Evolutionary conservation across 2,113 vertebrate species (phyloP), one percentile per base, ranked within the genome.

Genomic region (Coreoperca whiteheadi): DNA sequence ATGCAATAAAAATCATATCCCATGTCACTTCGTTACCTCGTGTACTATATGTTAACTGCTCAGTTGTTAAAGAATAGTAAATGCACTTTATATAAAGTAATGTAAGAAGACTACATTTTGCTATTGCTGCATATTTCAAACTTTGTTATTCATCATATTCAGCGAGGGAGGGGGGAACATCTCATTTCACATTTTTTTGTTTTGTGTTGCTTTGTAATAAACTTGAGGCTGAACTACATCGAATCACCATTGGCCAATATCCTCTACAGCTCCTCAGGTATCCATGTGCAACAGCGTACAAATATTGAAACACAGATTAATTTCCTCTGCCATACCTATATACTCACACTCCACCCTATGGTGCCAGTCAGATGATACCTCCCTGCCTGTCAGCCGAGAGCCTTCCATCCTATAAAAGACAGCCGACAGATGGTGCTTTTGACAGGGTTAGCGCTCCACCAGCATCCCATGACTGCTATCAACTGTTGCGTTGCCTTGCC

Each of bases 221-320:
- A 83, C 63, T 82, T 21, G n/a, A 76, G 18, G 11, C 74, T 67
- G 51, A 82, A 53, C 67, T 56, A 53, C 70, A 65, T 12, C 16
- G 12, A 77, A 81, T 87, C 74, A 79, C 34, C 74, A 11, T 67
- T 32, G 57, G 72, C 74, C 79, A 75, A 78, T 83, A 83, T 84
- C 82, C 41, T 82, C 67, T 68, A 61, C 79, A 34, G 79, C 84
- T 86, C 84, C 85, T 90, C 77, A 34, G 88, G 79, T 87, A 54
- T 89, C 83, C 67, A 79, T 85, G 84, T 64, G 76, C 73, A 82
- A 73, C 66, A 34, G 80, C 37, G 34, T 50, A 51, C 74, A 87
- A 80, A 89, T 88, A 81, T 81, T 89, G 87, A 81, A 88, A 57
- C 74, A 46, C 64, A 32, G 72, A 87, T 82, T 86, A 63, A 88